Base-by-base conservation (phyloP, 1,140 invertebrate species). In the Temnothorax curvispinosus region DNA sequence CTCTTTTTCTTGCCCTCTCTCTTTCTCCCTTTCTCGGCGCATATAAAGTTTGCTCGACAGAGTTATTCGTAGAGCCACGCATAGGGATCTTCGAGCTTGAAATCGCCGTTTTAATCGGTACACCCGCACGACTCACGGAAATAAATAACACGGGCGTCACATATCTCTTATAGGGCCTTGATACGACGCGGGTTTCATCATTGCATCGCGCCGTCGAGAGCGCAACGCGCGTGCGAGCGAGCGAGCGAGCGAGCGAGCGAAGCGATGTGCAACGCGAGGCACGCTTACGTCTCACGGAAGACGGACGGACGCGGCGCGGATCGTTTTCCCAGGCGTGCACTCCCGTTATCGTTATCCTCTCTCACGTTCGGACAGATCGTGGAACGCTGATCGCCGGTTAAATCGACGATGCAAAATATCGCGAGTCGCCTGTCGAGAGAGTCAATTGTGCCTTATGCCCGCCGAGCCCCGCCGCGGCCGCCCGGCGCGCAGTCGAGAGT, bases 321-420 rank as follows among this genome's bases (percentile, higher is more conserved):
- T 89, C 89, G 86, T 90, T 90, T 90, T 90, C 89, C 89, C 88
- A 90, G 88, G 88, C 89, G 80, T 87, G 88, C 88, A 87, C 88
- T 89, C 88, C 88, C 88, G 89, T 90, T 90, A 90, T 90, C 89
- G 88, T 90, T 89, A 90, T 90, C 85, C 85, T 90, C 86, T 90
- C 85, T 89, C 89, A 84, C 88, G 89, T 89, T 87, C 85, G 88
- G 88, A 87, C 81, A 85, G 60, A 81, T 67, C 89, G 88, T 76
- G 74, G 88, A 82, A 84, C 88, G 85, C 62, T 74, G 74, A 86
- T 77, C 52, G 60, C 62, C 21, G 44, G 21, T 13, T 65, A 58
- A 64, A 86, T 74, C 47, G 54, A 58, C 81, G 72, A 65, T 72
- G 69, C 76, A 77, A 78, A 88, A 58, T 87, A 62, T 69, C 81